Evolutionary conservation across 2,797 vertebrate species (phyloP).

Genomic region (Sebastes oblongus): DNA sequence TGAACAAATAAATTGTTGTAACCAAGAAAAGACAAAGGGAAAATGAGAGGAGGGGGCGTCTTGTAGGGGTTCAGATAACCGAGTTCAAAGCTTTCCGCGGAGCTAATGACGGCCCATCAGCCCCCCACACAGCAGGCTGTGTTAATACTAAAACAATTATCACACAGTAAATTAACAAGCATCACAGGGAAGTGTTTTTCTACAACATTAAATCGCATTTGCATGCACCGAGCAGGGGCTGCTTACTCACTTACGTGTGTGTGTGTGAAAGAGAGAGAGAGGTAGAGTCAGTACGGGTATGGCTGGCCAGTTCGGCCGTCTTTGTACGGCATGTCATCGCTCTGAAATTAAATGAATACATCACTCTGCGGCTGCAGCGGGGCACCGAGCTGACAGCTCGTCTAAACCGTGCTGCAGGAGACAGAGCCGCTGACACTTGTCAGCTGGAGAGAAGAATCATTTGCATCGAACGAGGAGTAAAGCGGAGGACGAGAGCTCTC

Average conservation of each 20-base stretch:
- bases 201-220: conserved; percentile 40
- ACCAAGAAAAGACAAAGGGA: neutral
- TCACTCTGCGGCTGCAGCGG: conserved; percentile 40
- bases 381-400: conserved; percentile 54
- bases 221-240: neutral
- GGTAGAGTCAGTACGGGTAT: neutral
- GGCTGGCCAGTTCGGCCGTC: neutral
- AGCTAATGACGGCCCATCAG: conserved; percentile 48
- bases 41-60: neutral
- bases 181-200: conserved; percentile 36
- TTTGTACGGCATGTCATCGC: conserved; percentile 48
- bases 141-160: conserved; percentile 68
- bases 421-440: conserved; percentile 41
- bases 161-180: conserved; percentile 57
- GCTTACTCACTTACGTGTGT: neutral
- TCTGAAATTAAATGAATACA: conserved; percentile 68
- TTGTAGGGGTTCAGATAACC: neutral
- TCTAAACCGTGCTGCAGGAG: conserved; percentile 59
- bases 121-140: conserved; percentile 35
- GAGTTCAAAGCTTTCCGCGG: conserved; percentile 22
- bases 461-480: conserved; percentile 54
- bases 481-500: conserved; percentile 56
- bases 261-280: neutral
- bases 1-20: neutral
- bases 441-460: conserved; percentile 62